Conservation (phyloP, 2,113 vertebrate species). For the Dipodomys merriami region DNA sequence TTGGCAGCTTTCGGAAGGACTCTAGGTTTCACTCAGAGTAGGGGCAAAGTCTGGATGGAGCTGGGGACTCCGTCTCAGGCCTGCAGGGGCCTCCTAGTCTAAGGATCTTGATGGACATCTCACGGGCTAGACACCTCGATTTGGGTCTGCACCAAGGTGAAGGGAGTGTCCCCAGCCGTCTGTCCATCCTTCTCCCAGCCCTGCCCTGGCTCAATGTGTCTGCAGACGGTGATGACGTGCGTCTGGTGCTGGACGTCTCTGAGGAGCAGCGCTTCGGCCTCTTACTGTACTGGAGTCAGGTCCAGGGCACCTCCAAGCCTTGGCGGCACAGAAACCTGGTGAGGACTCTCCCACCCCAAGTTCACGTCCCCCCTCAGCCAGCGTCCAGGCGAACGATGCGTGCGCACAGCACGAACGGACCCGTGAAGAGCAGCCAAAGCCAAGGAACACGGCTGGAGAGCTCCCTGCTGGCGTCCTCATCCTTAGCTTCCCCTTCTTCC, state of each 20-base stretch:
- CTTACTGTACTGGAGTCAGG: conserved; percentile 79
- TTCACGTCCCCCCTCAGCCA: background rate
- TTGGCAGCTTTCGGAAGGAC: background rate
- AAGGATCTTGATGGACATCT: background rate
- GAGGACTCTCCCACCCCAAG: conserved; percentile 18
- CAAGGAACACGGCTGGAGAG: background rate
- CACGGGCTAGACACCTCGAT: background rate
- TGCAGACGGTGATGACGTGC: conserved; percentile 63
- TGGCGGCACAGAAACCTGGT: conserved; percentile 80
- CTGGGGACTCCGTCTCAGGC: background rate
- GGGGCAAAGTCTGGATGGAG: background rate
- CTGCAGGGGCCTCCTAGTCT: background rate
- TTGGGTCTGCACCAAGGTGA: background rate
- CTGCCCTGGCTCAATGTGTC: conserved; percentile 81
- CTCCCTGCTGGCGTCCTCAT: background rate
- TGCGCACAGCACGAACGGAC: background rate
- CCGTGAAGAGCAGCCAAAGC: background rate
- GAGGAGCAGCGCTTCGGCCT: conserved; percentile 74
- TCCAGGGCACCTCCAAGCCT: background rate
- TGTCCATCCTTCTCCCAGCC: conserved; percentile 38
- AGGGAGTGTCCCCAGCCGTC: background rate
- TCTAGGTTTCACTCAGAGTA: background rate
- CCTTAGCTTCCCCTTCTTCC: background rate
- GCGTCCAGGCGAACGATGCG: background rate
- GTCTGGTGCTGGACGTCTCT: conserved; percentile 66